These are phyloP conservation scores for Netelia inedita DNA, from an alignment of 2,888 invertebrate species.

Conservation along the genomic window DNA sequence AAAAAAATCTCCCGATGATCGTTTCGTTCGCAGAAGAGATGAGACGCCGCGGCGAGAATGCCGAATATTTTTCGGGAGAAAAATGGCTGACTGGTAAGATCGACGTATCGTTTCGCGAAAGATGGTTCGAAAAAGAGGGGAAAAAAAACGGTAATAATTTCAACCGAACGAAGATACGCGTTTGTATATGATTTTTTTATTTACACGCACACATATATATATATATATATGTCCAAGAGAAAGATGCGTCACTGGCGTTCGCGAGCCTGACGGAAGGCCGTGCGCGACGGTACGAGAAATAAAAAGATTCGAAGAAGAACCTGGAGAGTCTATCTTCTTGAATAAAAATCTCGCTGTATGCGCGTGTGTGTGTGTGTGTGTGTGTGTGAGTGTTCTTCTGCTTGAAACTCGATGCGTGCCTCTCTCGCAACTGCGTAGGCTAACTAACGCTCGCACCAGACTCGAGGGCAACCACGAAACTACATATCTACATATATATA, in stretches of 20 bases:
- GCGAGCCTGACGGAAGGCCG: conserved; percentile 67
- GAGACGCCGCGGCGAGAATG: conserved; percentile 33
- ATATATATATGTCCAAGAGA: conserved; percentile 18
- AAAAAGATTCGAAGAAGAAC: conserved; percentile 34
- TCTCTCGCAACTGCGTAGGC: conserved; percentile 80
- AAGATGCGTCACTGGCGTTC: conserved; percentile 74
- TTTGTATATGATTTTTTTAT: background rate
- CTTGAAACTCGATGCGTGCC: conserved; percentile 48
- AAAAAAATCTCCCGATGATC: conserved; percentile 54
- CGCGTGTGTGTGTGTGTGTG: conserved; percentile 67
- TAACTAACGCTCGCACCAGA: conserved; percentile 73
- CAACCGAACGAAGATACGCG: conserved; percentile 9
- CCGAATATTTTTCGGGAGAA: conserved; percentile 59
- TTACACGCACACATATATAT: background rate
- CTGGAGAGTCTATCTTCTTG: conserved; percentile 39
- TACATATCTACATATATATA: background rate
- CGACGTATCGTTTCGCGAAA: conserved; percentile 34
- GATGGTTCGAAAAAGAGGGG: background rate
- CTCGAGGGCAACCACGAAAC: conserved; percentile 58
- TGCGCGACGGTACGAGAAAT: conserved; percentile 46
- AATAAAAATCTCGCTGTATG: background rate
- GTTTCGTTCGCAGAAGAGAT: conserved; percentile 55
- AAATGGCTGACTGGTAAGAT: conserved; percentile 45
- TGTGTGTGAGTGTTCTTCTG: conserved; percentile 57
- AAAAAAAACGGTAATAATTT: conserved; percentile 1